Base-by-base conservation (phyloP, 2,797 vertebrate species). In the Cheirogaleus major region DNA sequence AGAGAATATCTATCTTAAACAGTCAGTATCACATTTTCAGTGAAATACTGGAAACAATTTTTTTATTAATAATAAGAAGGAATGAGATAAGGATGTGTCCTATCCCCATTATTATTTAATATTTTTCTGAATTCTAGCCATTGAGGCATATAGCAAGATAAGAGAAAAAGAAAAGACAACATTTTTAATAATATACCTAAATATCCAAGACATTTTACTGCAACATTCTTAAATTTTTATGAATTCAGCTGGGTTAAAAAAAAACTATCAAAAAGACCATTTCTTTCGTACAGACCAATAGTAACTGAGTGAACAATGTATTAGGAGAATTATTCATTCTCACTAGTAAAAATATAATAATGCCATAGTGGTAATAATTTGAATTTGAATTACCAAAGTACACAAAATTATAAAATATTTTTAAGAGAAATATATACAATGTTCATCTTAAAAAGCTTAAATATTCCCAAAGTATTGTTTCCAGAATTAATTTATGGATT, bases 41-140 rank as follows among this genome's bases (percentile, higher is more conserved):
- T 73, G 30, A 97, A 79, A 93, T 89, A n/a, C 48, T 50, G 35
- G 18, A 90, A 83, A 57, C 17, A 67, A 10, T 65, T 22, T 50
- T 91, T 92, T 95, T 63, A 57, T 57, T 57, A 80, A 76, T 45
- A 70, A 52, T n/a, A 82, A 83, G 5, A 86, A 87, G 9, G 32
- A 69, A 55, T 63, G 30, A 55, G 15, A 78, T 30, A 81, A 95
- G 35, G 9, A 78, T 72, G 3, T 81, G 57, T 73, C 7, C 38
- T 92, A 45, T 69, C 12, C 12, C 18, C 30, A 55, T 57, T 75
- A 82, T 63, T 85, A 61, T 63, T 83, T 87, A 87, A 69, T 30
- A 83, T 61, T 75, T 23, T 88, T 57, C 70, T 95, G 17, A 96
- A 59, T 78, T 95, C 87, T 91, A n/a, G 20, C 8, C 59, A 63